Evolutionary conservation across 1,140 invertebrate genomes (phyloP).

Genomic region (Tetramorium alpestre): DNA sequence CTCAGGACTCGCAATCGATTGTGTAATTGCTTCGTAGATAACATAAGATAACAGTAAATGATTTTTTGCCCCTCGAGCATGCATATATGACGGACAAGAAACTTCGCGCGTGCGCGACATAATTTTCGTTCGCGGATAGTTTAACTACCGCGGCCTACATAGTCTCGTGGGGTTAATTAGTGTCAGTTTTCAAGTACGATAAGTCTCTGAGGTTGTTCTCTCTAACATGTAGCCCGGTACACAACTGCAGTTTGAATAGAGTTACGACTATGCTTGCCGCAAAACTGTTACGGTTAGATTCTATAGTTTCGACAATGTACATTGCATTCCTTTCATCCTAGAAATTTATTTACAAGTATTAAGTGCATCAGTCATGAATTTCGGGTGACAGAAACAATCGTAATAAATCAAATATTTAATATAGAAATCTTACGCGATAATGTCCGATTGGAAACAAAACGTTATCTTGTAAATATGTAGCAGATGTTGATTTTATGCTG

Average conservation of each 20-base stretch:
- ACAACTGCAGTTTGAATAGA: constrained; percentile 73
- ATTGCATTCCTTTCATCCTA: constrained; percentile 47
- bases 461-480: constrained; percentile 57
- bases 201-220: constrained; percentile 69
- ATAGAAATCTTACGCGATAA: constrained; percentile 60
- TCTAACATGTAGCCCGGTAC: constrained; percentile 42
- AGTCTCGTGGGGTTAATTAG: constrained; percentile 69
- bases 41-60: constrained; percentile 4
- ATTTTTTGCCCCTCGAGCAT: constrained; percentile 14
- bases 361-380: not conserved
- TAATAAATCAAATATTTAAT: constrained; percentile 58
- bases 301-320: constrained; percentile 61
- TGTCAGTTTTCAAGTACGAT: constrained; percentile 73
- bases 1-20: not conserved
- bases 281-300: constrained; percentile 64
- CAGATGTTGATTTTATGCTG: constrained; percentile 36
- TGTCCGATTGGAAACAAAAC: constrained; percentile 4
- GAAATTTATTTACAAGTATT: constrained; percentile 18
- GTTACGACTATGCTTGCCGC: constrained; percentile 67
- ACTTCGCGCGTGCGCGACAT: constrained; percentile 43
- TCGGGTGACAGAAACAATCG: constrained; percentile 4
- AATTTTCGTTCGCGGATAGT: constrained; percentile 68
- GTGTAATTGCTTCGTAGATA: not conserved
- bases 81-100: constrained; percentile 39
- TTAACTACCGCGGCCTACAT: constrained; percentile 62